phyloP scores from a whole-genome alignment of 2,113 vertebrate species.

The Melierax canorus region DNA sequence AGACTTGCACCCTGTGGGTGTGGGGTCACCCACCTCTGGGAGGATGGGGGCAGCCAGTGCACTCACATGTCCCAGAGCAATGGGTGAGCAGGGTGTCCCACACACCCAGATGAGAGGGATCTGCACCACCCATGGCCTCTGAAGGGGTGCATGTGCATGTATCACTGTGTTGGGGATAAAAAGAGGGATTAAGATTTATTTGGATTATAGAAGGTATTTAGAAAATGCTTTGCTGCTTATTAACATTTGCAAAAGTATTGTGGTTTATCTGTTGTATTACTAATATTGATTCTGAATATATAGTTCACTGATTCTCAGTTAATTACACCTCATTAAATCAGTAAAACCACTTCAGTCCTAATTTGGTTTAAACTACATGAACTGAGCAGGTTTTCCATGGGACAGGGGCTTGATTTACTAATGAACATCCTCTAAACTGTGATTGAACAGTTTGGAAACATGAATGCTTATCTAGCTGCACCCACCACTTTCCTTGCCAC shows the following conservation, averaged over 20 bases:
- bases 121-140: neutral
- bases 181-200: neutral
- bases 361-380: neutral
- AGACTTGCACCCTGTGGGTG: fast-evolving
- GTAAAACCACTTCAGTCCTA: neutral
- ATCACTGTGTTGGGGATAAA: neutral
- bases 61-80: neutral
- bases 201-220: neutral
- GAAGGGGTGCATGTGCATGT: neutral
- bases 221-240: neutral
- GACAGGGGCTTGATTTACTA: neutral
- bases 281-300: neutral
- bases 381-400: neutral
- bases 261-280: neutral
- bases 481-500: neutral
- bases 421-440: neutral
- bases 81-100: fast-evolving
- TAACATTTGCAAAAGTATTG: neutral
- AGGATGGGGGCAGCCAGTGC: fast-evolving
- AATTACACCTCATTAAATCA: neutral
- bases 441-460: neutral
- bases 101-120: fast-evolving
- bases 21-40: neutral
- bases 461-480: neutral
- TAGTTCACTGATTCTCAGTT: neutral